A percentile compares a stretch with the other conserved stretches of the same genome.
These are phyloP conservation scores for Ophraella communa DNA, from an alignment of 2,888 invertebrate genomes.

Conservation along the genomic window DNA sequence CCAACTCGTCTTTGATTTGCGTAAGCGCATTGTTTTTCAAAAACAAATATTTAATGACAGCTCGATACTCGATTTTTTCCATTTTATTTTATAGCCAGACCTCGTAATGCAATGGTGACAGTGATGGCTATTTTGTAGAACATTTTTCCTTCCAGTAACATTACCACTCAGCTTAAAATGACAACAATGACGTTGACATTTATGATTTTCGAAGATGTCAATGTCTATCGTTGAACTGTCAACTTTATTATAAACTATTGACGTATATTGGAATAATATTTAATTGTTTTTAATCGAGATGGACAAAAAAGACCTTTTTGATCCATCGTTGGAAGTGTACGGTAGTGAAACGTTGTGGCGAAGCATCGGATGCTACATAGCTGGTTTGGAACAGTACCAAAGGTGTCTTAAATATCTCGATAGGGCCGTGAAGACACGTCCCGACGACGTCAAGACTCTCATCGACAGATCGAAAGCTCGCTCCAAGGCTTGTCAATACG, in stretches of 20 bases:
- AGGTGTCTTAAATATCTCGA: conserved; percentile 52
- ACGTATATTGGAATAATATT: background rate
- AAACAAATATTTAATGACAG: too few relatives aligned
- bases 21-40: too few relatives aligned
- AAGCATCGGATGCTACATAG: conserved; percentile 53
- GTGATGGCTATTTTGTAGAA: too few relatives aligned
- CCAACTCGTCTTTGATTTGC: too few relatives aligned
- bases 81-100: too few relatives aligned
- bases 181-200: too few relatives aligned
- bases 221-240: too few relatives aligned
- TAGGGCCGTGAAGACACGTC: conserved; percentile 48
- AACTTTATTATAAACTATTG: background rate
- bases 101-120: too few relatives aligned
- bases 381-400: conserved; percentile 52
- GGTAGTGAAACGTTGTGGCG: conserved; percentile 47
- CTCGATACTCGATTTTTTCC: too few relatives aligned
- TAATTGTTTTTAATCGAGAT: background rate
- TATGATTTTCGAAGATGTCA: too few relatives aligned
- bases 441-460: conserved; percentile 62
- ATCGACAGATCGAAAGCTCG: conserved; percentile 64
- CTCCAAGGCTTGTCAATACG: conserved; percentile 64
- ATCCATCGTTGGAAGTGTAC: background rate
- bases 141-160: too few relatives aligned
- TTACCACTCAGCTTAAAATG: too few relatives aligned
- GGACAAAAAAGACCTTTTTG: background rate